phyloP scores from a whole-genome alignment of 2,113 vertebrate genomes.

The Xerus inauris region DNA sequence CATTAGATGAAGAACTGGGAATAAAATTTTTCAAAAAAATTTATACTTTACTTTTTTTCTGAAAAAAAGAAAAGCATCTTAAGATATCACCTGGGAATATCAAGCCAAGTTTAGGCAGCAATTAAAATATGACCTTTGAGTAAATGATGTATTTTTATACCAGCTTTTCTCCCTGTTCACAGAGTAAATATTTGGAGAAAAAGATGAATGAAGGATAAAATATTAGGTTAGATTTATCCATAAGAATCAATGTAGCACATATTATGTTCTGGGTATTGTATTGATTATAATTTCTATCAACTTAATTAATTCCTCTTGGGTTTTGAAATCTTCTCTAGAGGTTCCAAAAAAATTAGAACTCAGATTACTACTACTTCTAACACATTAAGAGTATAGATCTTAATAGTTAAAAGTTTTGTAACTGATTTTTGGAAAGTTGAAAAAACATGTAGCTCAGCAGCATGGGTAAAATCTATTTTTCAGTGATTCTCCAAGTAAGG shows the following conservation, averaged over 20 bases:
- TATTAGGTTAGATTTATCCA: background rate
- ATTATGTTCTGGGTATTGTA: background rate
- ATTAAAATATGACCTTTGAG: conserved; percentile 64
- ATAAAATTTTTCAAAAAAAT: conserved; percentile 46
- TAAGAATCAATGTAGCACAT: background rate
- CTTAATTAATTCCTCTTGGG: conserved; percentile 52
- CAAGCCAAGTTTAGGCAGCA: conserved; percentile 26
- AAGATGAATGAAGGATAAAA: conserved; percentile 43
- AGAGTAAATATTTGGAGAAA: conserved; percentile 54
- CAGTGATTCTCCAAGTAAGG: background rate
- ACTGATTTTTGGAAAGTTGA: background rate
- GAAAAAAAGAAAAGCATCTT: conserved; percentile 17
- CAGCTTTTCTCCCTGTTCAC: conserved; percentile 1
- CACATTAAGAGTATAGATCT: background rate
- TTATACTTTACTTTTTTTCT: conserved; percentile 43
- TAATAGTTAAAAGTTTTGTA: background rate
- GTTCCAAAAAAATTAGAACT: background rate
- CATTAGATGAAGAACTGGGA: conserved; percentile 20
- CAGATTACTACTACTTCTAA: background rate
- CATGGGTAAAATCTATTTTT: background rate
- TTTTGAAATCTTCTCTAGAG: conserved; percentile 6
- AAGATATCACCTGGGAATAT: conserved; percentile 17
- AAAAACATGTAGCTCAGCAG: background rate
- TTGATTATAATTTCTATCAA: conserved; percentile 34
- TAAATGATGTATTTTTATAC: background rate